Percentiles rank a stretch among this genome's conserved stretches.
Evolutionary conservation across 2,113 vertebrate genomes (phyloP).

Genomic region (Hymenochirus boettgeri): DNA sequence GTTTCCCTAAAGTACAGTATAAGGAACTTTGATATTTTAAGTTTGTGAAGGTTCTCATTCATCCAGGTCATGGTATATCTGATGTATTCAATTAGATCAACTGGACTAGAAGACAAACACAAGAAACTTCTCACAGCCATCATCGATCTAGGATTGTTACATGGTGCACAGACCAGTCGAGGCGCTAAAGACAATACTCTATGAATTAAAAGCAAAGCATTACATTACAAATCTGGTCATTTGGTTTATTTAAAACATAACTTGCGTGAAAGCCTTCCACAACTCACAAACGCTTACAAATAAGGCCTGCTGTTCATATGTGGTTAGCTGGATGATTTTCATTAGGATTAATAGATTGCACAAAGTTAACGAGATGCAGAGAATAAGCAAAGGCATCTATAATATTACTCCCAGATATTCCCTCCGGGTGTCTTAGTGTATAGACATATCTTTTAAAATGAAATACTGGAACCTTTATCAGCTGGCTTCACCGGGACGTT

Average conservation of each 20-base stretch:
- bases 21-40: no score
- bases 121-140: no score
- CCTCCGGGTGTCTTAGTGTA: background rate
- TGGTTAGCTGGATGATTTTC: conserved; percentile 1
- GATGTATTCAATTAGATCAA: no score
- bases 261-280: conserved; percentile 10
- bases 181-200: no score
- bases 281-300: conserved; percentile 10
- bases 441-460: conserved; percentile 1
- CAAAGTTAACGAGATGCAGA: background rate
- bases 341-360: conserved; percentile 11
- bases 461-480: conserved; percentile 1
- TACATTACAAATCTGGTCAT: conserved; percentile 3
- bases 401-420: conserved; percentile 12
- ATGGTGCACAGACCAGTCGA: no score
- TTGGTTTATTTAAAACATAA: conserved; percentile 11
- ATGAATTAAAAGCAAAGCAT: background rate
- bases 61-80: no score
- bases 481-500: background rate
- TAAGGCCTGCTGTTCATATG: background rate
- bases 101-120: no score
- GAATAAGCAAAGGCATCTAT: conserved; percentile 9
- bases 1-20: no score
- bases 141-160: no score
- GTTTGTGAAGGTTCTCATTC: no score